Percentiles rank a stretch among this genome's conserved stretches.
Conservation (phyloP, 2,888 invertebrate species). For the Patella pellucida region DNA sequence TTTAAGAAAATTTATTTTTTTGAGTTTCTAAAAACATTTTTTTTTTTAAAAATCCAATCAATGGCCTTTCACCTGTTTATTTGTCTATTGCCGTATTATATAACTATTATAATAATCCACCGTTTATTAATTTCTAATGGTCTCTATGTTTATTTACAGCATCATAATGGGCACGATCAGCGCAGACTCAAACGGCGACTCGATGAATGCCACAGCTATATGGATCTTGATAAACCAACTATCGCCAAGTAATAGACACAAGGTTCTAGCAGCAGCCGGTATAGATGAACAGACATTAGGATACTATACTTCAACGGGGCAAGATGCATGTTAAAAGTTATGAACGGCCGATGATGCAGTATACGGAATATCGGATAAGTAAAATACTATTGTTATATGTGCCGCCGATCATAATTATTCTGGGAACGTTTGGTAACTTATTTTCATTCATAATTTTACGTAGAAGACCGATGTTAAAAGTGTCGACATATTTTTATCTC, state of each 20-base stretch:
- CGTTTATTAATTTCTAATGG: too few relatives aligned
- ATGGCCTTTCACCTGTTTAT: too few relatives aligned
- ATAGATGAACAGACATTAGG: constrained; percentile 22
- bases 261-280: constrained; percentile 17
- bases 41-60: too few relatives aligned
- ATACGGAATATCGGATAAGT: constrained; percentile 48
- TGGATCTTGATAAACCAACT: constrained; percentile 25
- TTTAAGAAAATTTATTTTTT: too few relatives aligned
- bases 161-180: constrained; percentile 2
- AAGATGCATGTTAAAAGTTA: constrained; percentile 30
- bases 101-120: too few relatives aligned
- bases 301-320: constrained; percentile 15
- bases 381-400: constrained; percentile 56
- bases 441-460: constrained; percentile 64
- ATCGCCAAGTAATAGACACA: constrained; percentile 17
- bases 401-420: constrained; percentile 61
- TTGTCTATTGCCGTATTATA: too few relatives aligned
- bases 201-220: constrained; percentile 21
- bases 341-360: constrained; percentile 32
- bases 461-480: constrained; percentile 62
- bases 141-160: neutral
- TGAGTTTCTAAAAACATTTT: too few relatives aligned
- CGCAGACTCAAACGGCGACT: neutral
- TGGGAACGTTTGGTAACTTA: constrained; percentile 68
- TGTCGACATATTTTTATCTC: constrained; percentile 67